Evolutionary conservation across 2,888 invertebrate genomes (phyloP), one percentile per base, ranked within the genome.

Genomic region (Agrotis segetum): DNA sequence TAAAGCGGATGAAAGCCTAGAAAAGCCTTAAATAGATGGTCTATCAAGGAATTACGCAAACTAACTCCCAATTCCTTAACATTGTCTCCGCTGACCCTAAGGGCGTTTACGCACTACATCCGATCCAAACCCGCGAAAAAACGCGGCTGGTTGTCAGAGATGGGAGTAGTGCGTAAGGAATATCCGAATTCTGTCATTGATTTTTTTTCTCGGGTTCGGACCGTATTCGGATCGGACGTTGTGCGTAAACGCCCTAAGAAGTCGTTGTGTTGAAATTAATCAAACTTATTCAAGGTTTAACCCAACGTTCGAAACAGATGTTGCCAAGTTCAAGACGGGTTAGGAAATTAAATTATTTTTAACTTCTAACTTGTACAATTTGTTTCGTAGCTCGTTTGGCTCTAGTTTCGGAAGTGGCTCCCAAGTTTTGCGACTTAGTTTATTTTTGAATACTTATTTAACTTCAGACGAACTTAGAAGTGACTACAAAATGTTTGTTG

Each of bases 211-310:
- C n/a, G n/a, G n/a, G n/a, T n/a, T n/a, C n/a, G n/a, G n/a, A n/a
- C n/a, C n/a, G n/a, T n/a, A n/a, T n/a, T n/a, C n/a, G n/a, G n/a
- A n/a, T n/a, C n/a, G n/a, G n/a, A n/a, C n/a, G n/a, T n/a, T n/a
- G n/a, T n/a, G n/a, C n/a, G n/a, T n/a, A n/a, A n/a, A n/a, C n/a
- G n/a, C n/a, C n/a, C n/a, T 74, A 29, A 44, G 46, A 72, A 79
- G 60, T 73, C 80, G 67, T 74, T 77, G 61, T 67, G 66, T 80
- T 55, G 13, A 64, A 81, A 85, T 85, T 85, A 84, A 85, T 84
- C 83, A 81, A 83, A 84, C 53, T 83, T 85, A 63, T 21, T 53
- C 44, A 76, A 56, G 60, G 55, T 46, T 50, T 47, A 44, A 59
- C 24, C 44, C 24, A 59, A 71, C 81, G 71, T 84, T 84, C 19